Evolutionary conservation across 1,140 invertebrate species (phyloP), one percentile per base, ranked within the genome.

Genomic region (Pachypeltis micranthus): DNA sequence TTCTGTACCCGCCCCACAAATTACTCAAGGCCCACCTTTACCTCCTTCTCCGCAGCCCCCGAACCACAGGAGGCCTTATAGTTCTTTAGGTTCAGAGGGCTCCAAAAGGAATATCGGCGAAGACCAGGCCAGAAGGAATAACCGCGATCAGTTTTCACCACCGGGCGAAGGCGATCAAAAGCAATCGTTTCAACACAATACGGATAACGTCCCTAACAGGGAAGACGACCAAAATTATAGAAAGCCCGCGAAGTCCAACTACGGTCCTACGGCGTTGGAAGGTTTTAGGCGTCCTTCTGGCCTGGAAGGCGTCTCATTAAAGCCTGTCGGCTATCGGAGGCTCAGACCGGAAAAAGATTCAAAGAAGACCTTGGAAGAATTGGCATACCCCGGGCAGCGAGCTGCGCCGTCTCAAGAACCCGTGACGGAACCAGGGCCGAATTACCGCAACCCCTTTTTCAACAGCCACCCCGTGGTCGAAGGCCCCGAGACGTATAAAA

Each of bases 41-140:
- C 29, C 59, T 34, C n/a, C 57, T 25, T 10, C 27, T 14, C 14
- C 57, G 39, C 21, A 27, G 31, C 44, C 29, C 19, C 39, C 31
- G 28, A 44, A 34, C 24, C 34, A 57, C 59, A 61, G 54, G 60
- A 31, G 51, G 47, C 65, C 54, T 26, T 44, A 23, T 31, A 34
- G 25, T n/a, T 31, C 31, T 10, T 44, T 44, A 39, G 59, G 44
- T 16, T 59, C 31, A 27, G 62, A 64, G 29, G 55, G n/a, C 27
- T 31, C 29, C 14, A 23, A 34, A 47, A 25, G n/a, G 25, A 44
- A 44, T 31, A 55, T 47, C 44, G 29, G 54, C 34, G 27, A 58
- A 57, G n/a, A 23, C n/a, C 51, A 62, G 56, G 4, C 29, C 28
- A 59, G 29, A 25, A 2, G 26, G 19, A 10, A 29, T 19, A 59